Percentiles rank a stretch among this genome's conserved stretches.
phyloP scores from a whole-genome alignment of 2,113 vertebrate genomes.

The Struthidea cinerea region DNA sequence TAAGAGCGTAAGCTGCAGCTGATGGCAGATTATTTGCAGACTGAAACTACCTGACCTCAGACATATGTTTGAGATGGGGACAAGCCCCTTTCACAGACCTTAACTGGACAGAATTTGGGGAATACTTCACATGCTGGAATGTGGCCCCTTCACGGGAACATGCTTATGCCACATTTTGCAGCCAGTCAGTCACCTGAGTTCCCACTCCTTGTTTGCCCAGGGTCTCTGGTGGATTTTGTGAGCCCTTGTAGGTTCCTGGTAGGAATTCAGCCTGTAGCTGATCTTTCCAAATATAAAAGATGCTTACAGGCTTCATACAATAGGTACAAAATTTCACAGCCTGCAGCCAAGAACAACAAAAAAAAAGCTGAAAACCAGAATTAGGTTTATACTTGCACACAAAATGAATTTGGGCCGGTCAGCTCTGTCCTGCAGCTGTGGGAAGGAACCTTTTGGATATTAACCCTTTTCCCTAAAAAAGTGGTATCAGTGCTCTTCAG shows the following conservation, averaged over 20 bases:
- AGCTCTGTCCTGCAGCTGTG: neutral
- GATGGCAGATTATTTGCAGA: neutral
- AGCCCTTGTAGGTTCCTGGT: neutral
- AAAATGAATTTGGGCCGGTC: neutral
- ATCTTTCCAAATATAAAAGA: neutral
- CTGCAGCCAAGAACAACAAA: neutral
- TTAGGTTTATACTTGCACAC: neutral
- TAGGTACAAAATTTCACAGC: neutral
- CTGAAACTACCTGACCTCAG: neutral
- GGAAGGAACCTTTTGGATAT: neutral
- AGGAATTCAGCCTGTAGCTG: neutral
- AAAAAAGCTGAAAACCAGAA: neutral
- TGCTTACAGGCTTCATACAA: neutral
- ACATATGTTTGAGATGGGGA: accelerated
- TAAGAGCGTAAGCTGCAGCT: neutral
- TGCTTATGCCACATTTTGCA: neutral
- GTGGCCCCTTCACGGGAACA: neutral
- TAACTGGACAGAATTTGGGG: neutral
- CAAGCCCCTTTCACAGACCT: neutral
- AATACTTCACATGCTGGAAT: neutral
- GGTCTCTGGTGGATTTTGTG: neutral
- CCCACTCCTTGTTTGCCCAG: neutral
- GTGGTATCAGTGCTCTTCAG: accelerated
- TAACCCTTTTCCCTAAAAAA: neutral
- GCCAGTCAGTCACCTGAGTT: neutral